Evolutionary conservation across 2,113 vertebrate species (phyloP), one percentile per base, ranked within the genome.

Genomic region (Amphiprion ocellaris): DNA sequence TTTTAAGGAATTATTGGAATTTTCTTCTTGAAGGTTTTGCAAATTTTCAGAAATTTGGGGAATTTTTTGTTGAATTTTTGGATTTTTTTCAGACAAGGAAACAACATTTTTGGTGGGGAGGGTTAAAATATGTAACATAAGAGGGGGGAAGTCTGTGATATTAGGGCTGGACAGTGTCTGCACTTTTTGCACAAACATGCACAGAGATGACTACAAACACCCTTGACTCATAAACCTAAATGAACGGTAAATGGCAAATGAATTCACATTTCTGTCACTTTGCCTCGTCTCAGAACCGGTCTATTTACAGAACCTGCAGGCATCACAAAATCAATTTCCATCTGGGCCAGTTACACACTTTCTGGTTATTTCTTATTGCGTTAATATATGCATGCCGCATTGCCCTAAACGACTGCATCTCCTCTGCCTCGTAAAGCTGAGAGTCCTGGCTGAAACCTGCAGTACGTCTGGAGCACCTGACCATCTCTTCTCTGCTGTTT

Each of bases 381-480:
- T 64, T 64, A 58, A 69, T 59, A 52, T 61, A 78, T 63, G 30
- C 55, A 77, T 69, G 49, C 44, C 46, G 53, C 64, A 81, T 30
- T 54, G 30, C 46, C 62, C 55, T 33, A 63, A 39, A 52, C 46
- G 17, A 30, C 64, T 76, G 66, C 30, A 41, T 73, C 21, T 63
- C n/a, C n/a, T 26, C 65, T 26, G 56, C 39, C 46, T 58, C 5
- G 5, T 49, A 54, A 54, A 26, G 26, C 26, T 26, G 2, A 26
- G 26, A 26, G 26, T 26, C 26, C 26, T 2, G 26, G 26, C 26
- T 26, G 26, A 26, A 26, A 61, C n/a, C 26, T 73, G 55, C 15
- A 49, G 19, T 7, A 41, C 54, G 21, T 77, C 26, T 26, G 26
- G 26, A 26, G 26, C 33, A 65, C 15, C 39, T 67, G 67, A 47